Evolutionary conservation across 1,140 invertebrate genomes (phyloP).

Genomic region (Trichonephila clavipes): DNA sequence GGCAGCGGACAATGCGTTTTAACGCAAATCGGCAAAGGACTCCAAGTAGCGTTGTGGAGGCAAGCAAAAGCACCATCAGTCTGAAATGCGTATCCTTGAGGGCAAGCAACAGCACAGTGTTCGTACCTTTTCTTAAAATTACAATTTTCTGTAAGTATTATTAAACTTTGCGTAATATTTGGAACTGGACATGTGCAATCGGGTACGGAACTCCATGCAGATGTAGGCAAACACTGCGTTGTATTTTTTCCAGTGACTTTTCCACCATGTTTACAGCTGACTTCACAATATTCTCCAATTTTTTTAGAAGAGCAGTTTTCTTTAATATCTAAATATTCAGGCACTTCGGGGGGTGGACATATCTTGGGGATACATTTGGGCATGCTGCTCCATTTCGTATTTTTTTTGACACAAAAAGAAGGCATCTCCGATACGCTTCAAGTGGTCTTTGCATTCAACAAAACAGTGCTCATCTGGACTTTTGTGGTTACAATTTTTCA

Average conservation of each 20-base stretch:
- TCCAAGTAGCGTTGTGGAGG: not conserved
- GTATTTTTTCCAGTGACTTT: not conserved
- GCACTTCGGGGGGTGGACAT: too few species aligned
- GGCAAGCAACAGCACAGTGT: constrained; percentile 2
- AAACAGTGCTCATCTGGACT: not conserved
- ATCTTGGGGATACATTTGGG: not conserved
- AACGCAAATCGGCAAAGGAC: not conserved
- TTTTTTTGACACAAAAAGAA: not conserved
- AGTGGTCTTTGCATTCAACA: not conserved
- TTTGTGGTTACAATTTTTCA: not conserved
- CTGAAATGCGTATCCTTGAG: not conserved
- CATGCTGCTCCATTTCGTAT: not conserved
- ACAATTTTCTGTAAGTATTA: constrained; percentile 15
- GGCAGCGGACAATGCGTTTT: not conserved
- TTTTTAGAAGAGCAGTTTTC: too few species aligned
- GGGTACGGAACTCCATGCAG: not conserved
- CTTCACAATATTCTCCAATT: too few species aligned
- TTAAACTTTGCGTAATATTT: not conserved
- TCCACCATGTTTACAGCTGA: constrained; percentile 15
- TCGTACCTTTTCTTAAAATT: not conserved
- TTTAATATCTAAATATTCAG: too few species aligned
- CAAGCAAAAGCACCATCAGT: not conserved
- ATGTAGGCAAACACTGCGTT: too few species aligned
- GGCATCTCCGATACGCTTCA: not conserved
- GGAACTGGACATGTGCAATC: not conserved